A percentile compares a stretch with the other conserved stretches of the same genome.
Conservation (phyloP, 2,888 invertebrate genomes). For the Eupelmus urozonus region DNA sequence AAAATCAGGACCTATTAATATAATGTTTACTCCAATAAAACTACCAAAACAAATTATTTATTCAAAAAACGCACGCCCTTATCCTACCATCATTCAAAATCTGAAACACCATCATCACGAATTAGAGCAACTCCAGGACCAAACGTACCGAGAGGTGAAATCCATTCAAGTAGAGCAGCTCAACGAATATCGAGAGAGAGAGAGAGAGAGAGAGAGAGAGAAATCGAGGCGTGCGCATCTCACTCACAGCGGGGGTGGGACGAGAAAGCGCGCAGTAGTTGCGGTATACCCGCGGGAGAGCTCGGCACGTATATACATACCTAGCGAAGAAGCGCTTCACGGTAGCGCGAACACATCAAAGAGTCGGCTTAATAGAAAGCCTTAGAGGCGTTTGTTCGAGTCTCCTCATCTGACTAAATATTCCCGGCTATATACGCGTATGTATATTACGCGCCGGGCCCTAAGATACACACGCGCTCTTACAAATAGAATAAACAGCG, state of each 20-base stretch:
- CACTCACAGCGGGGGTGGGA: not conserved
- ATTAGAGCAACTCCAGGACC: too few species aligned
- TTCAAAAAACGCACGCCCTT: too few species aligned
- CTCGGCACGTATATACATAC: not conserved
- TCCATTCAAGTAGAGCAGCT: too few species aligned
- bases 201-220: too few species aligned
- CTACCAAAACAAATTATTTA: too few species aligned
- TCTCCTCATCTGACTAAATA: constrained; percentile 78
- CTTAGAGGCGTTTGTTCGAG: constrained; percentile 81
- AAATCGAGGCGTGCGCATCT: too few species aligned
- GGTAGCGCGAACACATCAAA: constrained; percentile 76
- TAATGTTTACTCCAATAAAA: too few species aligned
- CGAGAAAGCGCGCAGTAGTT: not conserved
- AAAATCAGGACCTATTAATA: too few species aligned
- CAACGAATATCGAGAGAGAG: too few species aligned
- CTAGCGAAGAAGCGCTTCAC: constrained; percentile 62
- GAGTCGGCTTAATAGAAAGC: constrained; percentile 80
- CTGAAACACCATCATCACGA: too few species aligned
- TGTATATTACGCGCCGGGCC: constrained; percentile 65
- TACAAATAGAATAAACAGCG: constrained; percentile 73
- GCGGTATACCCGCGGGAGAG: not conserved
- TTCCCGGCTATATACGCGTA: constrained; percentile 66
- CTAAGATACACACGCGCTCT: constrained; percentile 74
- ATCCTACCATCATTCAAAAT: too few species aligned
- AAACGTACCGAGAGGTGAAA: too few species aligned